Evolutionary conservation across 2,113 vertebrate genomes (phyloP), one percentile per base, ranked within the genome.

Genomic region (Prunella himalayana): DNA sequence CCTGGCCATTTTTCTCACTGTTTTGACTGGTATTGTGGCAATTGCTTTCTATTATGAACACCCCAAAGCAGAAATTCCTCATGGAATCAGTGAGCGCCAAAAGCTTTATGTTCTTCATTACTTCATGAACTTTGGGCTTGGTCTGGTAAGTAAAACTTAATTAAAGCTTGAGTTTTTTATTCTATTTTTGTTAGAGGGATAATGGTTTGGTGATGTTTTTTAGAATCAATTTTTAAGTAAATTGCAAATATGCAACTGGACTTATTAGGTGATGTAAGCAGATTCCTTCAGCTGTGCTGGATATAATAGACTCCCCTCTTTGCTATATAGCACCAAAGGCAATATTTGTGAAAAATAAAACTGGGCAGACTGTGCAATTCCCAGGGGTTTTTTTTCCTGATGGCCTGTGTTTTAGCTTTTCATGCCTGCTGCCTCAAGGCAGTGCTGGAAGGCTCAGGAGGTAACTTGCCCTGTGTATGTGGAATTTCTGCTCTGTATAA

Each of bases 81-180:
- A 6, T 18, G 95, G 15, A 90, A 25, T 95, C 37, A 82, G 51
- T 37, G 50, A 96, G 71, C 56, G 27, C 24, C 42, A 5, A 44
- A 97, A 94, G 75, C 54, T 97, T 77, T 78, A 66, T 15, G 0
- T 13, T 71, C 5, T 88, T n/a, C 95, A 95, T 75, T 33, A 95
- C 13, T 0, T 14, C 12, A 0, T 78, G 15, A 95, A 94, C 60
- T 90, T 97, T 3, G 17, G 0, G 2, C 3, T 96, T 63, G 92
- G 90, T 42, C 45, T 97, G 93, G 95, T 95, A 77, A 96, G 95
- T 96, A 50, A 82, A 83, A 42, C 42, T 72, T 82, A 17, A 41
- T 72, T 85, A 64, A 90, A 88, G 54, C 11, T 70, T n/a, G 24
- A 44, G 10, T 33, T 82, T 66, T 71, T 10, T 31, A 37, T 81